These are phyloP conservation scores for Napeogenes inachia DNA, from an alignment of 2,888 invertebrate genomes.

Conservation along the genomic window DNA sequence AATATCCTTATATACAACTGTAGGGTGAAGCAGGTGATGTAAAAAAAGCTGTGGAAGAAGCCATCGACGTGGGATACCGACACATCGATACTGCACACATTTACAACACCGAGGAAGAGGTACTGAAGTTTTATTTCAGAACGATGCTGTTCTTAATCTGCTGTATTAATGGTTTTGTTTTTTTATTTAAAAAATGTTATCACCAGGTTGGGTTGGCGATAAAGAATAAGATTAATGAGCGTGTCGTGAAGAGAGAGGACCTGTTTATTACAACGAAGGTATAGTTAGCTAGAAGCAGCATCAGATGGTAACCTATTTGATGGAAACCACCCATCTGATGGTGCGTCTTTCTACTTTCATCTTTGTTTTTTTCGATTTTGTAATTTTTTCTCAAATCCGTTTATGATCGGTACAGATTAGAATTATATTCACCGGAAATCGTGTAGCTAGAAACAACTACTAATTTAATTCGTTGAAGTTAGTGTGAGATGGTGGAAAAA, in stretches of 20 bases:
- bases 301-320: no score
- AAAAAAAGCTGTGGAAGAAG: slow-evolving; percentile 68
- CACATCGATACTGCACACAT: slow-evolving; percentile 81
- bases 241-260: slow-evolving; percentile 71
- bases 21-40: slow-evolving; percentile 41
- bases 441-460: no score
- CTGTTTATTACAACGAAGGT: slow-evolving; percentile 68
- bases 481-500: no score
- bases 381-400: no score
- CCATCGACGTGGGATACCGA: slow-evolving; percentile 80
- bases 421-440: no score
- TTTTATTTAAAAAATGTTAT: not conserved
- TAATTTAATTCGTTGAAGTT: no score
- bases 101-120: slow-evolving; percentile 75
- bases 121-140: slow-evolving; percentile 32
- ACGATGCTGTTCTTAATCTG: no score
- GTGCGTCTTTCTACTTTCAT: no score
- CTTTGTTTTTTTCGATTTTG: no score
- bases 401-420: no score
- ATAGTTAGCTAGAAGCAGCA: not conserved
- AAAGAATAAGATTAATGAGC: slow-evolving; percentile 65
- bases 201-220: slow-evolving; percentile 61
- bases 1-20: not conserved
- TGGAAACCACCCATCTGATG: no score
- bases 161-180: no score